Evolutionary conservation across 2,113 vertebrate genomes (phyloP), one percentile per base, ranked within the genome.

Genomic region (Cryptotis parvus): DNA sequence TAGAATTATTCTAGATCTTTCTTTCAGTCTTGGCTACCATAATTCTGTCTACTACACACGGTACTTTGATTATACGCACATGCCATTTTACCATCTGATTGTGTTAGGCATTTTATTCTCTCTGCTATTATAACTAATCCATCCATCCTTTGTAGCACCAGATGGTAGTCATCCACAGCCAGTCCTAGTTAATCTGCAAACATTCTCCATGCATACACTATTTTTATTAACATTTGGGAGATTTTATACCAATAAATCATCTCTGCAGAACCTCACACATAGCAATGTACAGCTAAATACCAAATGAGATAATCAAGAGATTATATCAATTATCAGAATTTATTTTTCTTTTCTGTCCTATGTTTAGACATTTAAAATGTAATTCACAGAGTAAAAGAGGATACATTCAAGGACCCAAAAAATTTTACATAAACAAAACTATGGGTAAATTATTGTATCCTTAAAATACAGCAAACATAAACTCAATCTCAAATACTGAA

Each of bases 11-110:
- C 55, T 61, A 94, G 90, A 35, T 93, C 89, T 81, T 95, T 94
- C 43, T 93, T 81, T 94, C 26, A 20, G 27, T 18, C 65, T 81
- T 95, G 83, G 26, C 33, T 95, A 49, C 93, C 94, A 97, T 70
- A 95, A 90, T 81, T 33, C 81, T 95, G 77, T 96, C 91, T 96
- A 45, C 33, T 66, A 86, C 37, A 82, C 94, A 95, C 20, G 90
- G 35, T 72, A 55, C 58, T 96, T 95, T 84, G 41, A 96, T 97
- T 87, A 72, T 84, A 41, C 76, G 33, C 65, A 88, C 72, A 73
- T 96, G 95, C 88, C 93, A 70, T 96, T 95, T 96, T 90, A 4
- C 41, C 91, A 90, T 87, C 68, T 96, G 89, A 97, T 95, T 96
- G 82, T 96, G 9, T 68, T 85, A 96, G 92, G 74, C 75, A 87